phyloP scores from a whole-genome alignment of 1,140 invertebrate species.

The Oncopodura yosiiana region DNA sequence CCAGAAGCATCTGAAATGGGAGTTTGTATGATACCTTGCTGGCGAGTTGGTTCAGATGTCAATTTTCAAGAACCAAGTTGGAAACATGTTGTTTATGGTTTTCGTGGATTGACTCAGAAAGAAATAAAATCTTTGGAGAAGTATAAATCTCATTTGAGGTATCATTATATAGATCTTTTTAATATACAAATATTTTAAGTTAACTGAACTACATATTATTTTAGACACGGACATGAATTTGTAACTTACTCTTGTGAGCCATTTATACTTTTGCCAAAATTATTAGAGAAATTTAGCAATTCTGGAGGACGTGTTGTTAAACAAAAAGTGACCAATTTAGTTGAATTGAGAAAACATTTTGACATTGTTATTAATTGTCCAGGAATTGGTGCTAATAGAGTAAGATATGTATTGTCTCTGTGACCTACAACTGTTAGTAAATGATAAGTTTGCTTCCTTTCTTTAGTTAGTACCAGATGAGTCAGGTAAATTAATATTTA shows the following conservation, averaged over 20 bases:
- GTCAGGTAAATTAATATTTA: background rate
- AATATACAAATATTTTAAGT: background rate
- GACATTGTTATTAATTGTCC: conserved; percentile 64
- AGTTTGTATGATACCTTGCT: conserved; percentile 50
- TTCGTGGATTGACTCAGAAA: conserved; percentile 40
- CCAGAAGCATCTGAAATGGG: conserved; percentile 48
- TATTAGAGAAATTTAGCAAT: conserved; percentile 49
- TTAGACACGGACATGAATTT: conserved; percentile 51
- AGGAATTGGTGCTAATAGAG: conserved; percentile 53
- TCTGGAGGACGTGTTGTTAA: conserved; percentile 47
- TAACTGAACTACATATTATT: conserved; percentile 22
- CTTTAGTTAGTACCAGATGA: conserved; percentile 6
- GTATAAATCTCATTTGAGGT: conserved; percentile 34
- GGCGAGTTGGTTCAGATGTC: conserved; percentile 41
- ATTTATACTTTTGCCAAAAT: conserved; percentile 48
- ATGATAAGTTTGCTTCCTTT: conserved; percentile 47
- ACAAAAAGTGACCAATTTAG: conserved; percentile 45
- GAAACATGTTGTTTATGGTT: conserved; percentile 48
- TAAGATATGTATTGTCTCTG: conserved; percentile 48
- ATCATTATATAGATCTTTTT: conserved; percentile 13
- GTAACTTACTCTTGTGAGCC: conserved; percentile 53
- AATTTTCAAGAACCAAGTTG: conserved; percentile 31
- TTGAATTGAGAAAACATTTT: conserved; percentile 46
- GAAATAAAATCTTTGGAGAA: conserved; percentile 47
- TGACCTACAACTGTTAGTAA: conserved; percentile 55